Evolutionary conservation across 2,888 invertebrate species (phyloP).

Genomic region (Crepidodera aurea): DNA sequence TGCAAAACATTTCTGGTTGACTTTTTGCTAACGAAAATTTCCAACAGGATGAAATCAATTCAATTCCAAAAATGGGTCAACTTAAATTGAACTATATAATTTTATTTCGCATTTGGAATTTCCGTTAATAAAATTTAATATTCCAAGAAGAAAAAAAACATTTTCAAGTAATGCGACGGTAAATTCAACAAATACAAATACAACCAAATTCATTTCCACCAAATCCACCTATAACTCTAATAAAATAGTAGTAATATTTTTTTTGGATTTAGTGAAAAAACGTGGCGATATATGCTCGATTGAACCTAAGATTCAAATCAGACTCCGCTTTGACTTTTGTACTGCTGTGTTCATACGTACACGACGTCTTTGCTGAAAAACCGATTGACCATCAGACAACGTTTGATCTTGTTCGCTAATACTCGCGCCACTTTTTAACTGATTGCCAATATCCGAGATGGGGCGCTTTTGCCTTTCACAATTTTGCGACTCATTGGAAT

Average conservation of each 20-base stretch:
- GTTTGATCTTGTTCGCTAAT: conserved; percentile 39
- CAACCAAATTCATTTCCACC: too few species aligned
- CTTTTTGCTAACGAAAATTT: too few species aligned
- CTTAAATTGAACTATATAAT: too few species aligned
- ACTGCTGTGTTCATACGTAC: conserved; percentile 25
- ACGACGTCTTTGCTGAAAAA: conserved; percentile 37
- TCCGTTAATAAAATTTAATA: too few species aligned
- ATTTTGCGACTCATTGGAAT: conserved; percentile 26
- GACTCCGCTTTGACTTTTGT: conserved; percentile 32
- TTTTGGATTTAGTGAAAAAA: not conserved
- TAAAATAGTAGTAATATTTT: not conserved
- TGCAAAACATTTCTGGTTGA: too few species aligned
- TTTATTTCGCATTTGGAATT: too few species aligned
- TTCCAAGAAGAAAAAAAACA: too few species aligned
- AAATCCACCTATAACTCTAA: too few species aligned
- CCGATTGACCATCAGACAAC: conserved; percentile 40
- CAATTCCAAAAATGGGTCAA: too few species aligned
- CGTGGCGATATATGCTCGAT: conserved; percentile 13
- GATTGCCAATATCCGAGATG: conserved; percentile 42
- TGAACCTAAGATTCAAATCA: conserved; percentile 23
- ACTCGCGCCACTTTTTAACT: conserved; percentile 42
- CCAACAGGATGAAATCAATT: too few species aligned
- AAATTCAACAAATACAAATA: too few species aligned
- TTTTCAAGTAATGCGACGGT: too few species aligned
- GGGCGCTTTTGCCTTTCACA: conserved; percentile 20